phyloP scores from a whole-genome alignment of 2,113 vertebrate genomes.

The Gnathonemus echidnorhynchus region DNA sequence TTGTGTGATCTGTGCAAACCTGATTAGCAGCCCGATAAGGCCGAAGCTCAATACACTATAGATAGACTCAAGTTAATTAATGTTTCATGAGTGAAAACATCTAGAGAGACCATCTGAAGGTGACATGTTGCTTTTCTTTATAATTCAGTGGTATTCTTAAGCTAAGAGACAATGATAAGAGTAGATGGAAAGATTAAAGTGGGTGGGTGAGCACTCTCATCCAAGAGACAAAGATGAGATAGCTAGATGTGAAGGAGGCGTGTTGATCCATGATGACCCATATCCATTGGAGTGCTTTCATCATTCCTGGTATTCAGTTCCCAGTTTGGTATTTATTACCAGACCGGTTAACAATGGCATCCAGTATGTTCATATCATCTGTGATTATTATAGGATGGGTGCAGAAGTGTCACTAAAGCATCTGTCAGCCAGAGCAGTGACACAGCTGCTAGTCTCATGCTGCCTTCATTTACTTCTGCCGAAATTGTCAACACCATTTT shows the following conservation, averaged over 20 bases:
- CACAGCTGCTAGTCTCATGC: not conserved
- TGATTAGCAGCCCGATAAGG: not conserved
- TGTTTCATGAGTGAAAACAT: not conserved
- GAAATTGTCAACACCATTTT: not conserved
- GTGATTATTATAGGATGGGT: not conserved
- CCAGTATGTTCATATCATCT: not conserved
- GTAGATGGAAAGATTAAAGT: not conserved
- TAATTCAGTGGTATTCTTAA: not conserved
- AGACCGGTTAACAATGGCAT: not conserved
- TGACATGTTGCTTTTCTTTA: not conserved
- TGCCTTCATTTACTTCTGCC: not conserved
- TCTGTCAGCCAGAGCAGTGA: not conserved
- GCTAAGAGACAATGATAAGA: not conserved
- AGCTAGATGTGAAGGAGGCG: not conserved
- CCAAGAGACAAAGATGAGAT: not conserved
- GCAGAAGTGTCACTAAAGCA: not conserved
- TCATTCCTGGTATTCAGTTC: not conserved
- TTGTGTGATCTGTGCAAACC: not conserved
- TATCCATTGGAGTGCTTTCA: not conserved
- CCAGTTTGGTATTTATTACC: not conserved
- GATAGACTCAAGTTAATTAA: not conserved
- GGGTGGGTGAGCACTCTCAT: not conserved
- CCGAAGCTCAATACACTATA: not conserved
- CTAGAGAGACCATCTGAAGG: not conserved
- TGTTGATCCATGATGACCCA: not conserved